Evolutionary conservation across 2,113 vertebrate genomes (phyloP), one percentile per base, ranked within the genome.

Genomic region (Crypturellus undulatus): DNA sequence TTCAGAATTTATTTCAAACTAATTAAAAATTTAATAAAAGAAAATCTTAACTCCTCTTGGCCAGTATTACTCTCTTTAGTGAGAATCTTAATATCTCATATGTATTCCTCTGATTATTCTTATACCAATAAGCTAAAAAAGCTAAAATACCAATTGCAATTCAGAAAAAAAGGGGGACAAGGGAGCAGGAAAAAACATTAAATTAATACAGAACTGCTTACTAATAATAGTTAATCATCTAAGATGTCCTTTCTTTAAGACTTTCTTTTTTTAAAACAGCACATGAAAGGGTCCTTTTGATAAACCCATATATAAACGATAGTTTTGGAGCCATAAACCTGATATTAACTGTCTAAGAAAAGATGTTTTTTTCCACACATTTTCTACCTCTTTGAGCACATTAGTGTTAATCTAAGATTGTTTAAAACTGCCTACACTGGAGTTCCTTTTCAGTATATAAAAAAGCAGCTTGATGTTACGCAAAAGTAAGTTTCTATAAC

Each of bases 71-170:
- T 83, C 92, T 79, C 69, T 28, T 10, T 49, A 67, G 51, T 56
- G 36, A 90, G 43, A 73, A 62, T 72, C 36, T 54, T 84, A 68
- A 62, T 4, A 45, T 85, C 12, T 68, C 47, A 36, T 43, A 63
- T n/a, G 32, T n/a, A 83, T 51, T 63, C 68, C n/a, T 89, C 70
- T 4, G 2, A 65, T 78, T 94, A 92, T 75, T 94, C 34, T 34
- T 58, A 45, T 4, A 85, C 71, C 36, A 75, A 20, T n/a, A 84
- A 49, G 36, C 19, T 84, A 92, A 89, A 89, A 79, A 84, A 49
- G 36, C 19, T 84, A 92, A 89, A 89, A 79, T 20, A 93, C 40
- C 58, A 94, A 79, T 24, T 70, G 60, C n/a, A 94, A 92, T 68
- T n/a, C 49, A 49, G 21, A 93, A 92, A 90, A 90, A 8, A 28